phyloP scores from a whole-genome alignment of 1,140 invertebrate species.

The Coenobita brevimanus region DNA sequence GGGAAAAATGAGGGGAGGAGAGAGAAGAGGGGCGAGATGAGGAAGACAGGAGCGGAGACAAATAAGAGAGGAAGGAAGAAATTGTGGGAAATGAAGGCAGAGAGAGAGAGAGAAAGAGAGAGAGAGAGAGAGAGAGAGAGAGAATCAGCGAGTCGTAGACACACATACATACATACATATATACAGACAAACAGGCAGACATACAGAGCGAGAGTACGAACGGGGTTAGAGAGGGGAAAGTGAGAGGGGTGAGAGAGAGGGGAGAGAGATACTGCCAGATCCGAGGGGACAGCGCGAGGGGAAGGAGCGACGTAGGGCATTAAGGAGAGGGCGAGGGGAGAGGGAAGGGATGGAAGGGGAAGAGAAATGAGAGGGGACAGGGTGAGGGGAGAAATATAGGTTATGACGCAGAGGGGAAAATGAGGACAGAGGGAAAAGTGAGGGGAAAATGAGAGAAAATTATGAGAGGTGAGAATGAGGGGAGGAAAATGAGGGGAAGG shows the following conservation, averaged over 20 bases:
- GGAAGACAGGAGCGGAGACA: not conserved
- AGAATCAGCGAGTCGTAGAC: not conserved
- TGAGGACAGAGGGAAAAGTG: not conserved
- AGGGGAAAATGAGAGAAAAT: too few relatives aligned
- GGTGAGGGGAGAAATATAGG: not conserved
- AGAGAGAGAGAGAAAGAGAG: not conserved
- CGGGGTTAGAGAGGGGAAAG: not conserved
- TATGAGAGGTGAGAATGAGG: too few relatives aligned
- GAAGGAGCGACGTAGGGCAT: not conserved
- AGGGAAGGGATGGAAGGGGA: not conserved
- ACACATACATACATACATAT: not conserved
- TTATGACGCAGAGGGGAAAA: not conserved
- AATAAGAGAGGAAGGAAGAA: not conserved
- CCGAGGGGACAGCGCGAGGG: not conserved
- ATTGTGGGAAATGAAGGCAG: not conserved
- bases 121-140: slow-evolving; percentile 20
- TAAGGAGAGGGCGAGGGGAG: not conserved
- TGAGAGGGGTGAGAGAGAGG: not conserved
- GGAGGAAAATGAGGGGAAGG: too few relatives aligned
- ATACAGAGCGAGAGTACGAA: too few relatives aligned
- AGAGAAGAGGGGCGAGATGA: not conserved
- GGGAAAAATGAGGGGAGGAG: not conserved
- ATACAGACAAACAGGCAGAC: not conserved
- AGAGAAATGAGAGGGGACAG: not conserved
- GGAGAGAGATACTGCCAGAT: not conserved